Percentiles rank a stretch among this genome's conserved stretches.
phyloP scores from a whole-genome alignment of 2,888 invertebrate species.

The Muschampia plurimacula region DNA sequence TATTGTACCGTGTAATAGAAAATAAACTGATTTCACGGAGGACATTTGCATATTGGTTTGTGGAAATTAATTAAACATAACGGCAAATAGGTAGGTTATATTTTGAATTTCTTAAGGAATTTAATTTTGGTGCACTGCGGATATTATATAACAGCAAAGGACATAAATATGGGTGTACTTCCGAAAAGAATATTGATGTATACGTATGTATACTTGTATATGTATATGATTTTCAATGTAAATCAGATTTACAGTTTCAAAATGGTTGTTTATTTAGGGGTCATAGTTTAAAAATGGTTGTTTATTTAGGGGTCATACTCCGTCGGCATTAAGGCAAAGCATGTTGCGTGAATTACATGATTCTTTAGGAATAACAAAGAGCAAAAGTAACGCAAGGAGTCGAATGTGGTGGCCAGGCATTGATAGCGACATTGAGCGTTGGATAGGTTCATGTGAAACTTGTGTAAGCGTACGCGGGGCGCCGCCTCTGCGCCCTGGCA shows the following conservation, averaged over 20 bases:
- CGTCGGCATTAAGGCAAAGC: conserved; percentile 17
- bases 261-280: conserved; percentile 43
- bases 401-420: conserved; percentile 45
- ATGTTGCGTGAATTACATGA: conserved; percentile 42
- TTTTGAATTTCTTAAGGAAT: too few relatives aligned
- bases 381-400: conserved; percentile 40
- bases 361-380: conserved; percentile 42
- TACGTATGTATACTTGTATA: too few relatives aligned
- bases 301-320: conserved; percentile 41
- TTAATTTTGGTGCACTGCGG: too few relatives aligned
- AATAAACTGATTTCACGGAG: too few relatives aligned
- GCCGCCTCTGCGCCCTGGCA: conserved; percentile 30
- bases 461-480: conserved; percentile 31
- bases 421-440: conserved; percentile 41
- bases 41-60: too few relatives aligned
- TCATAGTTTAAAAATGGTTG: conserved; percentile 43
- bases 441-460: conserved; percentile 38
- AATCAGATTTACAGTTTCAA: conserved; percentile 41
- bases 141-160: too few relatives aligned
- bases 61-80: too few relatives aligned
- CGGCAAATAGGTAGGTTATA: too few relatives aligned
- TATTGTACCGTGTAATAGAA: too few relatives aligned
- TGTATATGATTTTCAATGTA: conserved; percentile 39
- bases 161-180: too few relatives aligned
- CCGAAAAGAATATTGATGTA: too few relatives aligned